Conservation (phyloP, 53 echinoderm and acorn worm genomes). For the Echinometra lucunter region DNA sequence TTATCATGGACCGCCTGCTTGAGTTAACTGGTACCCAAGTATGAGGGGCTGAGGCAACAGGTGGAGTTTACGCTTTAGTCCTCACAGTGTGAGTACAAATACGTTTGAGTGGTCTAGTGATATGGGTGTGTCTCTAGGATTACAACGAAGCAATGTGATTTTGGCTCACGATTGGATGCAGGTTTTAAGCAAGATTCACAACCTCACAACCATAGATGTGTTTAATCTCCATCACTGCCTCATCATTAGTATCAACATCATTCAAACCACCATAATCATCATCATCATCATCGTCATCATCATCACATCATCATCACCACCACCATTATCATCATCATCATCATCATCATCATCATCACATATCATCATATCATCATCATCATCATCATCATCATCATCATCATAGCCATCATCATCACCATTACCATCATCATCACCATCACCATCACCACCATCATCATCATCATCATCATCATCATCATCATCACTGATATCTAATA, state of each 20-base stretch:
- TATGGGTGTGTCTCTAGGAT: too few species aligned
- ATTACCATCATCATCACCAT: slow-evolving; percentile 31
- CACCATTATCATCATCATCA: slow-evolving; percentile 49
- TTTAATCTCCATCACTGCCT: background rate
- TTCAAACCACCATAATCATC: background rate
- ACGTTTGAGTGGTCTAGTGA: too few species aligned
- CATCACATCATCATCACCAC: slow-evolving; percentile 38
- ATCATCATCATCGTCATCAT: slow-evolving; percentile 13
- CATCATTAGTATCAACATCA: background rate
- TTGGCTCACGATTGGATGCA: too few species aligned
- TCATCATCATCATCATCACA: slow-evolving; percentile 45
- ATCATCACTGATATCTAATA: background rate
- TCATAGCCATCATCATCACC: slow-evolving; percentile 36
- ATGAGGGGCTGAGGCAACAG: too few species aligned
- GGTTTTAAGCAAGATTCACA: too few species aligned
- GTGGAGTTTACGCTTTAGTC: too few species aligned
- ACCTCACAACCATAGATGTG: too few species aligned
- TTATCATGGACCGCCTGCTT: too few species aligned
- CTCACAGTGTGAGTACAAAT: too few species aligned
- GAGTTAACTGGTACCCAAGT: too few species aligned
- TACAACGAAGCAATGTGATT: too few species aligned
- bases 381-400: slow-evolving; percentile 50
- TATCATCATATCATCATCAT: slow-evolving; percentile 35
- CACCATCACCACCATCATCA: slow-evolving; percentile 43
- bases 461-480: slow-evolving; percentile 17